phyloP scores from a whole-genome alignment of 2,113 vertebrate species.

The Fulica atra region DNA sequence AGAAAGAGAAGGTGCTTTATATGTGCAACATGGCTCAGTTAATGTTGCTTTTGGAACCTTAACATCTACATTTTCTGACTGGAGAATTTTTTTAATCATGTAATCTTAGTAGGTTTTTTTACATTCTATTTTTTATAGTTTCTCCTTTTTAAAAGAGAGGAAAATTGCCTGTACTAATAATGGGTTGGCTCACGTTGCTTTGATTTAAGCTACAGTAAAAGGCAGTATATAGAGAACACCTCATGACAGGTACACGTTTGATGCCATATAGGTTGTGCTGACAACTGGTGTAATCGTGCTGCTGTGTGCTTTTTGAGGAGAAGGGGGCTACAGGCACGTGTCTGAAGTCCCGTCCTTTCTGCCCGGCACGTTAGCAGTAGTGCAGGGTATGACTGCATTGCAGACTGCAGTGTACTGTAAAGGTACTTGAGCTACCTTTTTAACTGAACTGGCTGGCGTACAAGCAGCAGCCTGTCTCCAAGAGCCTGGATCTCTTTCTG shows the following conservation, averaged over 20 bases:
- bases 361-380: background rate
- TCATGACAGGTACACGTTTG: background rate
- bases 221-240: background rate
- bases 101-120: background rate
- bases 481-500: background rate
- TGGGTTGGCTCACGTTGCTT: background rate
- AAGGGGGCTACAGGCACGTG: background rate
- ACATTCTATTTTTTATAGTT: background rate
- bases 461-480: background rate
- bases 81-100: slow-evolving; percentile 30
- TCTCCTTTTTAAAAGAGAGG: background rate
- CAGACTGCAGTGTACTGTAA: background rate
- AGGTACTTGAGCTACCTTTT: background rate
- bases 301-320: background rate
- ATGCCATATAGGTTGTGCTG: background rate
- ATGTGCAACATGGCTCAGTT: slow-evolving; percentile 41
- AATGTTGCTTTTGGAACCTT: slow-evolving; percentile 47
- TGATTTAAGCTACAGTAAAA: slow-evolving; percentile 15
- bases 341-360: background rate
- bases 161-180: slow-evolving; percentile 22
- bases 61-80: slow-evolving; percentile 46
- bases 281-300: background rate
- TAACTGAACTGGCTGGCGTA: background rate
- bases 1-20: slow-evolving; percentile 43
- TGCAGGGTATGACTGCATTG: slow-evolving; percentile 46